phyloP scores from a whole-genome alignment of 2,797 vertebrate species.

The Melanotaenia maccullochi region DNA sequence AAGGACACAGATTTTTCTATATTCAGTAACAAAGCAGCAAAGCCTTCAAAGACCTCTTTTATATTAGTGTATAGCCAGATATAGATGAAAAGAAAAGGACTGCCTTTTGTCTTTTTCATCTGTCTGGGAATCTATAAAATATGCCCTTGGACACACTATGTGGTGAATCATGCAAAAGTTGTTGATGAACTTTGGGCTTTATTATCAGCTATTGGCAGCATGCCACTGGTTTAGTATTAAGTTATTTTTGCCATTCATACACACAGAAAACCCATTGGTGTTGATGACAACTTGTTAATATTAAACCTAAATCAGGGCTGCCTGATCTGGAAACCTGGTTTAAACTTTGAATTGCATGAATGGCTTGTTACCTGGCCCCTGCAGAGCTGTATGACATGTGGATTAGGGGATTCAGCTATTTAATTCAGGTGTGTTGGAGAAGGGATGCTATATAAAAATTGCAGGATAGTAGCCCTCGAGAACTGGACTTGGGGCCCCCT shows the following conservation, averaged over 20 bases:
- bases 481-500: no score
- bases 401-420: no score
- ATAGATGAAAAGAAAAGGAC: neutral
- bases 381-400: no score
- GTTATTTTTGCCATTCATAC: slow-evolving; percentile 9
- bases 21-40: neutral
- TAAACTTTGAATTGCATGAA: no score
- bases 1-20: neutral
- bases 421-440: no score
- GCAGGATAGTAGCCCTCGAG: no score
- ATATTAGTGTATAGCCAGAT: neutral
- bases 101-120: neutral
- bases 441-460: no score
- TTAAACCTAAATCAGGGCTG: slow-evolving; percentile 3
- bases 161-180: neutral
- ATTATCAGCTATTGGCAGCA: slow-evolving; percentile 10
- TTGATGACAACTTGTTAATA: slow-evolving; percentile 27
- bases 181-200: slow-evolving; percentile 44
- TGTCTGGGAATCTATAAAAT: neutral
- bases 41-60: neutral
- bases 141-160: neutral
- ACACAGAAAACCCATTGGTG: neutral
- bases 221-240: neutral
- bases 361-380: no score
- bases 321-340: no score